Evolutionary conservation across 2,888 invertebrate species (phyloP).

Genomic region (Atethmia centrago): DNA sequence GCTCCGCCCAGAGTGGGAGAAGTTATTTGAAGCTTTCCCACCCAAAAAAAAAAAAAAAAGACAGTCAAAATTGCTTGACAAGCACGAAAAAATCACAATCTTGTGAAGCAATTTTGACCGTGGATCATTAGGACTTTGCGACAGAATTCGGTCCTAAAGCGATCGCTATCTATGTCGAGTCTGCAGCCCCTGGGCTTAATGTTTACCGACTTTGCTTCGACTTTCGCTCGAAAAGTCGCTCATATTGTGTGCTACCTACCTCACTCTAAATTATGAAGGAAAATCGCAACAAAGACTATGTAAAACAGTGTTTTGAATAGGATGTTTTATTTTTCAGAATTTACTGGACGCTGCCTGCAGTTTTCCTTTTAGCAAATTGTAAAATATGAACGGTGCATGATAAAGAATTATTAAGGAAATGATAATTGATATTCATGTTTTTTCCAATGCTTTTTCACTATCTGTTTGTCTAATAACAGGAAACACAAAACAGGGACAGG

Average conservation of each 20-base stretch:
- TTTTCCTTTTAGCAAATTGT: conserved; percentile 54
- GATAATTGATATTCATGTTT: conserved; percentile 20
- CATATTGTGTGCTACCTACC: not conserved
- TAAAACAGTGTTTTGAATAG: conserved; percentile 56
- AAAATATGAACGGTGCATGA: conserved; percentile 48
- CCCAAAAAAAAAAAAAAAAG: no score
- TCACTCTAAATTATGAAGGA: conserved; percentile 24
- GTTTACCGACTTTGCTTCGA: no score
- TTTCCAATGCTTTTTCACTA: not conserved
- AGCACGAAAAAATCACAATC: no score
- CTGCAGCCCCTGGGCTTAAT: not conserved
- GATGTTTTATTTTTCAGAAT: conserved; percentile 34
- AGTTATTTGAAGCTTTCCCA: no score
- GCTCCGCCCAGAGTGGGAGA: no score
- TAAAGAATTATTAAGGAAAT: conserved; percentile 25
- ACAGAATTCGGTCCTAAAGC: no score
- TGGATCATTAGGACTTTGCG: no score
- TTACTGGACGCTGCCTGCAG: conserved; percentile 46
- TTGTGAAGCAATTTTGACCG: no score
- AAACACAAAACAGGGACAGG: not conserved
- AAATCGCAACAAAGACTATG: conserved; percentile 41
- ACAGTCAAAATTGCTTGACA: no score
- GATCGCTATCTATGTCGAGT: no score
- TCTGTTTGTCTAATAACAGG: not conserved
- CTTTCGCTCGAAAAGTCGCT: not conserved